Evolutionary conservation across 2,888 invertebrate species (phyloP), one percentile per base, ranked within the genome.

Genomic region (Orchestes rusci): DNA sequence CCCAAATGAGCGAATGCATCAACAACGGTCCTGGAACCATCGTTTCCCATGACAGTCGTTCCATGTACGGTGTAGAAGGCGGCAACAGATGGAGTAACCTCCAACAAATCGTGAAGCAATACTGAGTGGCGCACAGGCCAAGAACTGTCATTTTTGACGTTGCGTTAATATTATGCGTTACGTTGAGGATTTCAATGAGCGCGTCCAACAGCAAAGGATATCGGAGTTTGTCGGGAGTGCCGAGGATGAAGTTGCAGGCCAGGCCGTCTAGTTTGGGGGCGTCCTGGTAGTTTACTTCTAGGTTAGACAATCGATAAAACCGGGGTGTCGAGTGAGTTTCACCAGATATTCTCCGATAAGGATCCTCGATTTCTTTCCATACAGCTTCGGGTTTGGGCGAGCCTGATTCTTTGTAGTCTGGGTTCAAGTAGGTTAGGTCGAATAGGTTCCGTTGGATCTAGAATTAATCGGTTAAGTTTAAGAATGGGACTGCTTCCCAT

Each of bases 201-300:
- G 93, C 88, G 61, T 92, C 89, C 51, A 95, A 78, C 4, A 96
- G 70, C 31, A 87, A 66, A 1, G 88, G 84, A 70, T 95, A 95
- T 59, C 90, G 85, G 39, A 94, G 71, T 68, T 89, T 89, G 63
- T 95, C 94, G 0, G 90, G 85, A 2, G 91, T 92, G 38, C 92
- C 92, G 49, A 95, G 73, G 45, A 95, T 84, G 63, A 95, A 95
- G 71, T 93, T 95, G 70, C 91, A 90, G 2, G 94, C 94, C 41
- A 90, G 67, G 2, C 89, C 89, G 70, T 96, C 95, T 44, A 95
- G 74, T 67, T 94, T 94, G 0, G 94, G 94, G 32, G 87, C 84
- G 59, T 93, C 92, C 68, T 83, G 74, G 53, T 77, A 77, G 63
- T 75, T 80, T 18, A 56, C 45, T 58, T 92, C 92, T 4, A 85